Conservation (phyloP, 2,797 vertebrate genomes). For the Dendrocincla fuliginosa region DNA sequence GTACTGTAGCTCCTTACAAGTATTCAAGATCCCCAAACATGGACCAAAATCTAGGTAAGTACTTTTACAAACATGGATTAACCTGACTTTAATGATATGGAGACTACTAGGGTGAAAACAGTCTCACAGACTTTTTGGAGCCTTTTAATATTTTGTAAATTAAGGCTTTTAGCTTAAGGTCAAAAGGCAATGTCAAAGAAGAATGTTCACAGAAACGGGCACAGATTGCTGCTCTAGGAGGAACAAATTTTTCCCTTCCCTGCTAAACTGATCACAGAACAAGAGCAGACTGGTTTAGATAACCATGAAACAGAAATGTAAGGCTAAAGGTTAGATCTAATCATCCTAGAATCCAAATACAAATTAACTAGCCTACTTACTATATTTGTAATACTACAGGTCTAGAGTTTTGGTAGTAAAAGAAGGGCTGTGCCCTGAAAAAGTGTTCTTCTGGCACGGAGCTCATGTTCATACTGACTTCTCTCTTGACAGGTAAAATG, state of each 20-base stretch:
- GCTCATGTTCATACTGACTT: neutral
- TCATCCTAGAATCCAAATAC: neutral
- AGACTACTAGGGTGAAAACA: neutral
- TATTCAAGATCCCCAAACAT: neutral
- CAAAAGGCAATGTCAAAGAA: neutral
- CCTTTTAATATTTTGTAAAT: neutral
- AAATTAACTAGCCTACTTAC: conserved; percentile 27
- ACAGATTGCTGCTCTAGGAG: neutral
- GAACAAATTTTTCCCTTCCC: neutral
- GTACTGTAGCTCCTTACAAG: neutral
- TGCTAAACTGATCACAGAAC: neutral
- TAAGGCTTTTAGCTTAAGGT: neutral
- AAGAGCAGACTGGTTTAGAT: neutral
- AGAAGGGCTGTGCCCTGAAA: neutral
- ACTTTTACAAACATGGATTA: neutral
- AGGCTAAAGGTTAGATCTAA: conserved; percentile 18
- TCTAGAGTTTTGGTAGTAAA: neutral
- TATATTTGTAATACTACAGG: neutral
- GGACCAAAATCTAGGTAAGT: neutral
- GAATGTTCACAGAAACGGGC: neutral
- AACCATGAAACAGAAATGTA: neutral
- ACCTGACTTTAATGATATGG: neutral
- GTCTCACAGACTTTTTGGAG: neutral
- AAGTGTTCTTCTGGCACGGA: neutral
- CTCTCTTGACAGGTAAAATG: neutral